Evolutionary conservation across 2,113 vertebrate genomes (phyloP).

Genomic region (Otus sunia): DNA sequence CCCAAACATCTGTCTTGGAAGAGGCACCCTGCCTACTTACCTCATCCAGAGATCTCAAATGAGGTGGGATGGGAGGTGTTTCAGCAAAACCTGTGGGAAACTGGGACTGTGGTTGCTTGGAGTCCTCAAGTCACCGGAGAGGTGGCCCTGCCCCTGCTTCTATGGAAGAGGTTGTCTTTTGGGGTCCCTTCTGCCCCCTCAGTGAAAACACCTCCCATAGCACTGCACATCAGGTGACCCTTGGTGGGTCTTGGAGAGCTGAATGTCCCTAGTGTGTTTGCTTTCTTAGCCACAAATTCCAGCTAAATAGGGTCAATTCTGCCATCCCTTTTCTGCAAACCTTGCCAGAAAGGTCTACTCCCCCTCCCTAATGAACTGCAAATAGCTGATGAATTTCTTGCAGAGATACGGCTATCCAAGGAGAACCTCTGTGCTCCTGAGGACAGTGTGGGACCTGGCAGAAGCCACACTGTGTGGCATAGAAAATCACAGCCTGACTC

Average conservation of each 20-base stretch:
- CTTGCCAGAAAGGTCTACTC: not conserved
- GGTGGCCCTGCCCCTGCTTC: not conserved
- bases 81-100: not conserved
- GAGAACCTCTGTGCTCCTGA: not conserved
- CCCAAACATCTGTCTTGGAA: not conserved
- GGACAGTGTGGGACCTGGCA: not conserved
- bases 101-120: no score
- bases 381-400: not conserved
- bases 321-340: not conserved
- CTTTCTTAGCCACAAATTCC: not conserved
- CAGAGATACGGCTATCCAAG: accelerated
- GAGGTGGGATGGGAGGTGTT: not conserved
- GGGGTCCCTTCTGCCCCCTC: not conserved
- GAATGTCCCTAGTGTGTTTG: not conserved
- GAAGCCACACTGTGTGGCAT: not conserved
- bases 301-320: not conserved
- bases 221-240: not conserved
- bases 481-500: not conserved
- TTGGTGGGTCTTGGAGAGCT: not conserved
- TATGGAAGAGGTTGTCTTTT: accelerated
- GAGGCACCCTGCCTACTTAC: not conserved
- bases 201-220: not conserved
- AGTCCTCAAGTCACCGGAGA: accelerated
- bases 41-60: not conserved
- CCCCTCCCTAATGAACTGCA: not conserved